A percentile compares a stretch with the other conserved stretches of the same genome.
These are phyloP conservation scores for Andrena praecox DNA, from an alignment of 2,888 invertebrate species.

Conservation along the genomic window DNA sequence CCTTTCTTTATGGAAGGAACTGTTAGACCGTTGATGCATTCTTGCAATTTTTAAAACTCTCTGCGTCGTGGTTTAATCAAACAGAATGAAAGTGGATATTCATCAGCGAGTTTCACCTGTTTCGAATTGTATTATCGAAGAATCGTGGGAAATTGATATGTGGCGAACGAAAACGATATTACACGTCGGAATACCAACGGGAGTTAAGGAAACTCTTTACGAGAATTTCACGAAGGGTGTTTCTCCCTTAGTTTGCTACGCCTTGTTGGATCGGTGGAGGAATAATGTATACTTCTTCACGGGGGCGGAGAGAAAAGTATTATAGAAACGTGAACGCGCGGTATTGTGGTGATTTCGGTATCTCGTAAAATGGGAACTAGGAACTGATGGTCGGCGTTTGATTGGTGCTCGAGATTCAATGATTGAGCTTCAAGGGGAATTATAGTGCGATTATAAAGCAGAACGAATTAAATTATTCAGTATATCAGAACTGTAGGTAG, in stretches of 20 bases:
- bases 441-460: neutral
- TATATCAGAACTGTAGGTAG: too few species aligned
- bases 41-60: too few species aligned
- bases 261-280: slow-evolving; percentile 20
- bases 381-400: neutral
- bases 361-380: neutral
- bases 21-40: too few species aligned
- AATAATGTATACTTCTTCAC: slow-evolving; percentile 14
- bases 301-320: slow-evolving; percentile 2
- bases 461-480: too few species aligned
- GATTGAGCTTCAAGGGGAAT: neutral
- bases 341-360: neutral
- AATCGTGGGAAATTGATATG: neutral
- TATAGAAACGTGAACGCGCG: neutral
- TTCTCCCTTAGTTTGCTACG: neutral
- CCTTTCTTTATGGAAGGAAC: too few species aligned
- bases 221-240: slow-evolving; percentile 27
- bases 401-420: neutral
- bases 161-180: slow-evolving; percentile 1
- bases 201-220: slow-evolving; percentile 25
- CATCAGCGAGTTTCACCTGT: neutral
- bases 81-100: too few species aligned
- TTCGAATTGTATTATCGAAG: slow-evolving; percentile 7
- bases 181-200: slow-evolving; percentile 1
- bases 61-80: too few species aligned